These are phyloP conservation scores for Liparis tanakae DNA, from an alignment of 2,797 vertebrate species.

Conservation along the genomic window DNA sequence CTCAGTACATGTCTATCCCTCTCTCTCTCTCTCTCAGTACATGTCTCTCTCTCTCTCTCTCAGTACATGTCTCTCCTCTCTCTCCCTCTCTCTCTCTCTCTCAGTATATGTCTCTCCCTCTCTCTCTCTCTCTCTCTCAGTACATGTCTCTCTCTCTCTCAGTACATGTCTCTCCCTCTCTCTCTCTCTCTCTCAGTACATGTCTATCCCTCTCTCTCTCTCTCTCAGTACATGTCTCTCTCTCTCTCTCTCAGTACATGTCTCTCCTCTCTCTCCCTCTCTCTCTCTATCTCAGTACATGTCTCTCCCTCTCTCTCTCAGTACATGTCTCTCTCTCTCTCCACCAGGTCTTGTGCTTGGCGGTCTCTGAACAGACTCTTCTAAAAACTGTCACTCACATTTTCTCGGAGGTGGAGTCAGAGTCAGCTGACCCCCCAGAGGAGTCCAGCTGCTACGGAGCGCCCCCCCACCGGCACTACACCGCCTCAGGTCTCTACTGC, in stretches of 20 bases:
- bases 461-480: slow-evolving; percentile 26
- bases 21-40: neutral
- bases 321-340: neutral
- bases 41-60: neutral
- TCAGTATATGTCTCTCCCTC: too few relatives aligned
- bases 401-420: slow-evolving; percentile 84
- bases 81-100: neutral
- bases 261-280: too few relatives aligned
- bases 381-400: slow-evolving; percentile 92
- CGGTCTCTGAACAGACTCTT: slow-evolving; percentile 90
- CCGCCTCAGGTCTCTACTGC: slow-evolving; percentile 65
- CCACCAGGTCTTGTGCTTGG: slow-evolving; percentile 89
- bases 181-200: too few relatives aligned
- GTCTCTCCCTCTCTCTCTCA: neutral
- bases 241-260: neutral
- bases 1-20: too few relatives aligned
- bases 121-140: too few relatives aligned
- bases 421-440: slow-evolving; percentile 50
- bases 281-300: neutral
- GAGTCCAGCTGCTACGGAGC: slow-evolving; percentile 63
- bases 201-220: too few relatives aligned
- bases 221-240: too few relatives aligned
- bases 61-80: too few relatives aligned
- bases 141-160: too few relatives aligned
- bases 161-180: too few relatives aligned